These are phyloP conservation scores for Caenorhabditis sinica DNA, from an alignment of 2,888 invertebrate species.

Conservation along the genomic window DNA sequence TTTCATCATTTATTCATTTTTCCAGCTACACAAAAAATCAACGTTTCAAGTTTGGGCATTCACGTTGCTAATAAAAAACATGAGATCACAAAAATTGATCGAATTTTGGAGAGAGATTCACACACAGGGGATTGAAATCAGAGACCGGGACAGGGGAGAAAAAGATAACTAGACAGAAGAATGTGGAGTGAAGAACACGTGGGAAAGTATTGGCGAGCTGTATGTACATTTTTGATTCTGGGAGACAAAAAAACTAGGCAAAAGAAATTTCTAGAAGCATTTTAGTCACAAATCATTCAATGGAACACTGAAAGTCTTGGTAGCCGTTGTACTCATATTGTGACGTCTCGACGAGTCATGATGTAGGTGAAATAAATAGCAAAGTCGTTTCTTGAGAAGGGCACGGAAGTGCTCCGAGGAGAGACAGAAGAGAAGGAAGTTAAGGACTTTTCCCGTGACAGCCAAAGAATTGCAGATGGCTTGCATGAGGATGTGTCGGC, in stretches of 20 bases:
- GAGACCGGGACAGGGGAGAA: conserved; percentile 19
- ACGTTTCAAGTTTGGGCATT: conserved; percentile 6
- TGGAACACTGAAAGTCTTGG: conserved; percentile 66
- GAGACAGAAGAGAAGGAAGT: conserved; percentile 77
- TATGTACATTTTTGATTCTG: conserved; percentile 17
- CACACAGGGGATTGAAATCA: neutral
- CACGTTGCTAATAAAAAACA: conserved; percentile 12
- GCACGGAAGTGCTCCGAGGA: conserved; percentile 76
- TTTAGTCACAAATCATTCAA: conserved; percentile 61
- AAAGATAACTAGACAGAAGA: conserved; percentile 17
- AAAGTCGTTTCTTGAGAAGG: conserved; percentile 68
- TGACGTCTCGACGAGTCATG: conserved; percentile 37
- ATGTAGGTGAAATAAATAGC: conserved; percentile 49
- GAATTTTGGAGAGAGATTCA: conserved; percentile 18
- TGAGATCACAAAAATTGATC: conserved; percentile 51
- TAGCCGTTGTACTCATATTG: conserved; percentile 64
- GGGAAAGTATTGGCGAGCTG: conserved; percentile 18
- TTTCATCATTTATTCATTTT: neutral
- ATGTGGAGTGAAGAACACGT: conserved; percentile 18
- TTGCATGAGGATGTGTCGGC: conserved; percentile 59
- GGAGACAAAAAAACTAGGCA: neutral
- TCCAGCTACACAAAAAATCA: conserved; percentile 7
- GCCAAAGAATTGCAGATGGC: conserved; percentile 71
- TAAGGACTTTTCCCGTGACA: conserved; percentile 76
- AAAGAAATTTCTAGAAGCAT: neutral